Evolutionary conservation across 2,888 invertebrate genomes (phyloP), one percentile per base, ranked within the genome.

Genomic region (Gryllus longicercus): DNA sequence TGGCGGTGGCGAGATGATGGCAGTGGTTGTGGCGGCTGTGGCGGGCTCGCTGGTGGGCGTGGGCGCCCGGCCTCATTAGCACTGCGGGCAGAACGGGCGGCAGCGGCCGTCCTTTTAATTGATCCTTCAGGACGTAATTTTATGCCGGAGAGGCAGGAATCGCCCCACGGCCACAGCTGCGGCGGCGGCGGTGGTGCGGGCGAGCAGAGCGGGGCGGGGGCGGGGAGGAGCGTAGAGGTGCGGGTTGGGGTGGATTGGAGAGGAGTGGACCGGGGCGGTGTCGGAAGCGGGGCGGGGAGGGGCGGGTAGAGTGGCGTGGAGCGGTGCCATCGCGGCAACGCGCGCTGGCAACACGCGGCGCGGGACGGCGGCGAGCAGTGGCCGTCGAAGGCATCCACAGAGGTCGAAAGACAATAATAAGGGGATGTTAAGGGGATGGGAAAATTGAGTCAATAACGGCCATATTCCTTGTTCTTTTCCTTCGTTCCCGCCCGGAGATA

Each of bases 121-220:
- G 63, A 63, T 63, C 63, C 63, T 63, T 63, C 63, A 63, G 63
- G n/a, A 63, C 63, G 63, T 63, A 63, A 63, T 63, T 63, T 63
- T 63, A 63, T 63, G 63, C 63, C 63, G 63, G 63, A 63, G 63
- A 63, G 4, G 63, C n/a, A n/a, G 63, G n/a, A 63, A 63, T 63
- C 63, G 63, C 63, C 63, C 16, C 5, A 14, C 16, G 63, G n/a
- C 63, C 14, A 14, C 14, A n/a, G 14, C 16, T 0, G 63, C 63
- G 14, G 63, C 63, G n/a, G n/a, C n/a, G 63, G 63, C 14, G 63
- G 63, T 3, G 63, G 63, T 5, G 5, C 63, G 1, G 16, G 16
- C 63, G 63, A 3, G 3, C 63, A 16, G 63, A 10, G 63, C 63
- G 63, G 16, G 16, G n/a, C 5, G 16, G 12, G 12, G 51, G 1